phyloP scores from a whole-genome alignment of 2,113 vertebrate genomes.

The Plestiodon gilberti region DNA sequence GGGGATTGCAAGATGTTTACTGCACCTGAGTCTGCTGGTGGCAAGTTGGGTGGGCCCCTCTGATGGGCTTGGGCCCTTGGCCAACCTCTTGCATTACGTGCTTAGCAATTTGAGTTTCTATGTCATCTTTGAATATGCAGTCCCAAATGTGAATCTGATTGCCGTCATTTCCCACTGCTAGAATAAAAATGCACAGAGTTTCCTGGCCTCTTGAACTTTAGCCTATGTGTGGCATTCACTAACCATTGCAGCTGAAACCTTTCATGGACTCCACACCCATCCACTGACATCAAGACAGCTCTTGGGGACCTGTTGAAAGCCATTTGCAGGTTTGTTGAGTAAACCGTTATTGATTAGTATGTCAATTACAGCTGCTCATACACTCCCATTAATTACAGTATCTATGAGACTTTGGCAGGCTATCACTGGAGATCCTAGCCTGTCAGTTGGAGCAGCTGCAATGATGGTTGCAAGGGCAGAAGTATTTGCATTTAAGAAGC shows the following conservation, averaged over 20 bases:
- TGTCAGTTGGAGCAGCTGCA: slow-evolving; percentile 31
- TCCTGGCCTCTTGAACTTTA: neutral
- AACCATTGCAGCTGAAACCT: neutral
- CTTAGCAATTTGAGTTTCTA: neutral
- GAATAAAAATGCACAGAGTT: neutral
- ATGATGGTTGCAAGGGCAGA: neutral
- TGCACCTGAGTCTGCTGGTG: no score
- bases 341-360: slow-evolving; percentile 59
- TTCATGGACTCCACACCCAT: neutral
- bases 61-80: no score
- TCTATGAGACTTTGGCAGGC: slow-evolving; percentile 39
- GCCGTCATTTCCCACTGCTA: neutral
- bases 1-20: no score
- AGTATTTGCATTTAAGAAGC: slow-evolving; percentile 17
- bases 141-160: neutral
- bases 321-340: slow-evolving; percentile 38
- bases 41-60: no score
- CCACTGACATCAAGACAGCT: slow-evolving; percentile 27
- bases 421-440: slow-evolving; percentile 50
- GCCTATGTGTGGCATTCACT: rapidly evolving
- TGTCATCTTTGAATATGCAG: no score
- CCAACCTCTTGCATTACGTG: neutral
- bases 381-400: slow-evolving; percentile 52
- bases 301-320: slow-evolving; percentile 44
- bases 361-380: slow-evolving; percentile 50